Evolutionary conservation across 2,113 vertebrate genomes (phyloP), one percentile per base, ranked within the genome.

Genomic region (Equus przewalskii): DNA sequence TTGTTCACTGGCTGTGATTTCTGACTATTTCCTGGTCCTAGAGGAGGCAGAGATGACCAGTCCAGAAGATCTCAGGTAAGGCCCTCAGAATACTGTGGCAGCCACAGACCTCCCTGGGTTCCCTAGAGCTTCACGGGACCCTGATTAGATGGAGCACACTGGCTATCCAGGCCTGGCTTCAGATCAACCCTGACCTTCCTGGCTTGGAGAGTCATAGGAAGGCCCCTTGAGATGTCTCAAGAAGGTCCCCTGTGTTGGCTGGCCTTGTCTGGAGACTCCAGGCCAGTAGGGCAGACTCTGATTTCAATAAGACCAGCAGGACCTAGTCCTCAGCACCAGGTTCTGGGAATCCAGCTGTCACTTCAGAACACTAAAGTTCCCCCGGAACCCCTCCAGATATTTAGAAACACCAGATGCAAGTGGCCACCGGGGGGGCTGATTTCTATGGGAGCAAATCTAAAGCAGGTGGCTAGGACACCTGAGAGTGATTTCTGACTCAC

Each of bases 361-460:
- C 62, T 95, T 92, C 44, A 90, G 76, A 91, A 24, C 26, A 19
- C 78, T 19, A 11, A 67, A 91, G 33, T 21, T 72, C 56, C 30
- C 49, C 49, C 21, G 75, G 89, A 69, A 88, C 70, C 33, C 19
- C 28, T 79, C 30, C 41, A 49, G 67, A 82, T 24, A 85, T 90
- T 65, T 85, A 54, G 58, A 89, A 94, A 89, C 13, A 93, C 16
- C n/a, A 89, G 36, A 64, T 76, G 16, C n/a, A 88, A 91, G 73
- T 44, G 24, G 41, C 16, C n/a, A 73, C 12, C 7, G 22, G 13
- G 13, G n/a, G 54, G 54, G 60, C 16, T 82, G 67, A 51, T 67
- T 85, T 89, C 73, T 76, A 54, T 3, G 28, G 70, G 41, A 30
- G 83, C 46, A 41, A 82, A 67, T 76, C 67, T 94, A 91, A 14